These are phyloP conservation scores for Rhinolophus ferrumequinum DNA, from an alignment of 2,113 vertebrate genomes.

Conservation along the genomic window DNA sequence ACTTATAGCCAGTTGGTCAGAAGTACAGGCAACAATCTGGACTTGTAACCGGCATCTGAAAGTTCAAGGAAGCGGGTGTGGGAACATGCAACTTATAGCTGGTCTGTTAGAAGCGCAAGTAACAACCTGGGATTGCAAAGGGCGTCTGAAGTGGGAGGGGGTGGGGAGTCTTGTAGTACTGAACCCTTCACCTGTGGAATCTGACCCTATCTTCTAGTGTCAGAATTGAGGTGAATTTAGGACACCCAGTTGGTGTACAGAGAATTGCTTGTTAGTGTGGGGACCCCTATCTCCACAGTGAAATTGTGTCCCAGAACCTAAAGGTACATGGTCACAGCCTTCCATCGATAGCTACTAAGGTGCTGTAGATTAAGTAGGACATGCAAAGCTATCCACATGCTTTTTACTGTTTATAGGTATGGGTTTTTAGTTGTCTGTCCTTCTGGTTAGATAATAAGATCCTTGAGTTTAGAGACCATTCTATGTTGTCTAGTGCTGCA, in stretches of 20 bases:
- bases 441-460: background rate
- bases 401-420: background rate
- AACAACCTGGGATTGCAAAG: background rate
- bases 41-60: background rate
- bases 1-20: background rate
- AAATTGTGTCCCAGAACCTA: background rate
- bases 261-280: background rate
- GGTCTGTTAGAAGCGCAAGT: background rate
- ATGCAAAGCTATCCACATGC: background rate
- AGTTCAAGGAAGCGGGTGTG: background rate
- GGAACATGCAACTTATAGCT: background rate
- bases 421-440: conserved; percentile 16
- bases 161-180: background rate
- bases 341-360: background rate
- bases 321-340: background rate
- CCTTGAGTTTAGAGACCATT: conserved; percentile 17
- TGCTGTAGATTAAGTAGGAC: background rate
- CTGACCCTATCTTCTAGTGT: background rate
- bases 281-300: background rate
- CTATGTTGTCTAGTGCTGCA: background rate
- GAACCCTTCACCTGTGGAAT: background rate
- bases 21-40: background rate
- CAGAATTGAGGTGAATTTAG: background rate
- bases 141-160: background rate
- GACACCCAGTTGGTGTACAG: background rate